Conservation (phyloP, 2,888 invertebrate genomes). For the Acronicta aceris region DNA sequence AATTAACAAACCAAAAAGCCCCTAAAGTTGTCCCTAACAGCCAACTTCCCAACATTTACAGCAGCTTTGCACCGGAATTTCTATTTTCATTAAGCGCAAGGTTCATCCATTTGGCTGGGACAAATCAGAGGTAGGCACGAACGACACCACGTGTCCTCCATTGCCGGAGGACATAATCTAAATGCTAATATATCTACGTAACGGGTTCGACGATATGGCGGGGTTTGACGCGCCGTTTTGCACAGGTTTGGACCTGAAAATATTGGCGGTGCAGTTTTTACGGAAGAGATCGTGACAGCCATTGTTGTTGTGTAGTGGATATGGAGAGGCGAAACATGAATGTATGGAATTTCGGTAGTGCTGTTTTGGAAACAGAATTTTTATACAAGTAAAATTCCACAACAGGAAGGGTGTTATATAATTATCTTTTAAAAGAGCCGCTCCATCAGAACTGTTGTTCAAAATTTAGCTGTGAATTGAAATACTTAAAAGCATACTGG, state of each 20-base stretch:
- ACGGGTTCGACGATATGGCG: conserved; percentile 54
- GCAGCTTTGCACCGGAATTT: conserved; percentile 47
- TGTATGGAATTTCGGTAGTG: conserved; percentile 1
- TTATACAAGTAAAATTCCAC: neutral
- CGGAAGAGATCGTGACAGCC: conserved; percentile 13
- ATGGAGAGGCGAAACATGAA: conserved; percentile 4
- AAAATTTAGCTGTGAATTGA: no score
- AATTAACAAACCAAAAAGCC: conserved; percentile 35
- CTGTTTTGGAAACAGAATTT: neutral
- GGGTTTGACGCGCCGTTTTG: conserved; percentile 45
- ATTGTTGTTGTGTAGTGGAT: conserved; percentile 22
- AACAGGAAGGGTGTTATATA: neutral
- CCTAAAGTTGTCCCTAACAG: conserved; percentile 36
- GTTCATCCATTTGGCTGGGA: conserved; percentile 56
- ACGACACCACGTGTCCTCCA: conserved; percentile 68
- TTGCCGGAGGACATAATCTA: conserved; percentile 77
- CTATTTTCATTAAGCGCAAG: conserved; percentile 59
- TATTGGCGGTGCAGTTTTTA: conserved; percentile 39
- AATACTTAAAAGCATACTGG: no score
- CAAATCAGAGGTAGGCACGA: conserved; percentile 61
- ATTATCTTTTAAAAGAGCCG: no score
- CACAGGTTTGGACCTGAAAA: conserved; percentile 32
- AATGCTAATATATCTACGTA: conserved; percentile 82
- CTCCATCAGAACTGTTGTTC: no score
- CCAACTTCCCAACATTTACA: conserved; percentile 41